phyloP scores from a whole-genome alignment of 2,888 invertebrate species.

The Parascotia fuliginaria region DNA sequence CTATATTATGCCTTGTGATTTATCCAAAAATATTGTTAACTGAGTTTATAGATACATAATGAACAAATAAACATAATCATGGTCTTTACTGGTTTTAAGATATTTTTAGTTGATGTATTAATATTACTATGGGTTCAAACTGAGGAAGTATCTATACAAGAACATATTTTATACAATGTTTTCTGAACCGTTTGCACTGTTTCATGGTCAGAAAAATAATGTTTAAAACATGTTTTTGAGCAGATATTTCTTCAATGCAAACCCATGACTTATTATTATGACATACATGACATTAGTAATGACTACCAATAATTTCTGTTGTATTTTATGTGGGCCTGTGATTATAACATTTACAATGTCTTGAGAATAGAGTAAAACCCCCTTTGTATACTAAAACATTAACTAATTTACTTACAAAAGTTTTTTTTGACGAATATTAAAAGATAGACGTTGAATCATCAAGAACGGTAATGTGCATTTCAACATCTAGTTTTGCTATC shows the following conservation, averaged over 20 bases:
- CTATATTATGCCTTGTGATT: slow-evolving; percentile 3
- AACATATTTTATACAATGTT: too few relatives aligned
- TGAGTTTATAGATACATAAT: neutral
- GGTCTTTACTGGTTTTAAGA: neutral
- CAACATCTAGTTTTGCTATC: neutral
- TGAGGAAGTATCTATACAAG: too few relatives aligned
- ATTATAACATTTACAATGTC: slow-evolving; percentile 41
- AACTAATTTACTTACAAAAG: neutral
- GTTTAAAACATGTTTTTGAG: neutral
- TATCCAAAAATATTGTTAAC: neutral
- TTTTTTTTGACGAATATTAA: neutral
- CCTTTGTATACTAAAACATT: slow-evolving; percentile 17
- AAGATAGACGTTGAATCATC: neutral
- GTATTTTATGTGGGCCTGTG: slow-evolving; percentile 32
- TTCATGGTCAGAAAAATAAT: neutral
- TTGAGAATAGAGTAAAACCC: slow-evolving; percentile 39
- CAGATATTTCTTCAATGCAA: neutral
- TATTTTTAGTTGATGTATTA: neutral
- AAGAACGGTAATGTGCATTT: neutral
- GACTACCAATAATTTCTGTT: neutral
- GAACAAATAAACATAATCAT: neutral
- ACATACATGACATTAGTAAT: neutral
- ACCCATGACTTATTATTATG: neutral
- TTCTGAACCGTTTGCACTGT: neutral
- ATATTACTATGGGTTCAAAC: neutral